Evolutionary conservation across 2,888 invertebrate species (phyloP), one percentile per base, ranked within the genome.

Genomic region (Eupithecia subumbrata): DNA sequence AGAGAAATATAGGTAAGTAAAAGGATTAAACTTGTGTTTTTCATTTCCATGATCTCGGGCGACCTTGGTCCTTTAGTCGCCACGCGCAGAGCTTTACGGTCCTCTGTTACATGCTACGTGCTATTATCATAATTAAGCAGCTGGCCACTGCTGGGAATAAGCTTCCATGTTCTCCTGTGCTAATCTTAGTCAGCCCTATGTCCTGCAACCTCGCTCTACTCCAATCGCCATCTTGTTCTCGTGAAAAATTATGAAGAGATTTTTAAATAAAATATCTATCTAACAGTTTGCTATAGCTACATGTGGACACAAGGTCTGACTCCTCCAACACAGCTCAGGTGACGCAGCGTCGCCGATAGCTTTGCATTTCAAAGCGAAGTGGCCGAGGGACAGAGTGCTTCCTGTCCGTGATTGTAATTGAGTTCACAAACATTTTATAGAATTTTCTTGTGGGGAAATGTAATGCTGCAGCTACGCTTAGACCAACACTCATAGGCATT

Each of bases 311-410:
- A 7, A 45, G 48, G 5, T 9, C 18, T 14, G 18, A 64, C 9
- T 4, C 9, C 11, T 4, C 37, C 66, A 66, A 37, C 11, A 66
- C 37, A 66, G 18, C 5, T 37, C 34, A n/a, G 64, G 64, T 64
- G 18, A 34, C 64, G 64, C 34, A 30, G 34, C 25, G 30, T 9
- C 64, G 64, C 37, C 30, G 37, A 64, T 64, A 37, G 37, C 34
- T 66, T 37, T 66, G 66, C 66, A 66, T 66, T 37, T 66, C 34
- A 66, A 37, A 66, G 66, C 66, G 66, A 37, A 37, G 66, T 37
- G 37, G 37, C 5, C 37, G n/a, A 34, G 66, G 34, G n/a, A 14
- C 34, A 18, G 66, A 66, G 66, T 66, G 66, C 66, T n/a, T n/a
- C n/a, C 66, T 37, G 66, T 37, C 66, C 37, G 37, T n/a, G 66